Evolutionary conservation across 2,113 vertebrate species (phyloP).

Genomic region (Calypte anna): DNA sequence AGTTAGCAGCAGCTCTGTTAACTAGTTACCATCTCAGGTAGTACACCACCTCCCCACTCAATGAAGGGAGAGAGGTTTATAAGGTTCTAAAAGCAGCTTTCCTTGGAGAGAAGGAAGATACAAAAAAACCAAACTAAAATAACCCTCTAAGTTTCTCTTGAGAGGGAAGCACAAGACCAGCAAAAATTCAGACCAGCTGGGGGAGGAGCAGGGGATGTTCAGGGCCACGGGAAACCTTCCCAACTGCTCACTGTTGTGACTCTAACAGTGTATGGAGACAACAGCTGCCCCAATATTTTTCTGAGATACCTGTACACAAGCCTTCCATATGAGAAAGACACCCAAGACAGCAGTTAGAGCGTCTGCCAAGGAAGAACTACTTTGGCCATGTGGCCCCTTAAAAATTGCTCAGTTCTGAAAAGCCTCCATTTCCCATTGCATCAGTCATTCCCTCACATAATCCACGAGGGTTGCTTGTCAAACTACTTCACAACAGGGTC

Average conservation of each 20-base stretch:
- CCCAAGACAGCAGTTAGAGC: neutral
- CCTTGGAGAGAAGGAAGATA: neutral
- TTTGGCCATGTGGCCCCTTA: neutral
- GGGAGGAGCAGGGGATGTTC: rapidly evolving
- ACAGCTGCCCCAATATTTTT: neutral
- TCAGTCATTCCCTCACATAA: neutral
- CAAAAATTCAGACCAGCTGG: neutral
- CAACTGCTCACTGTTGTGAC: rapidly evolving
- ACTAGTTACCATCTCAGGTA: neutral
- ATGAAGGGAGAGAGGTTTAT: neutral
- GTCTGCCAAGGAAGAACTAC: neutral
- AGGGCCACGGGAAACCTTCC: neutral
- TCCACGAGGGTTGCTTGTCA: rapidly evolving
- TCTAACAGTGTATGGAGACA: rapidly evolving
- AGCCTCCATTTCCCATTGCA: neutral
- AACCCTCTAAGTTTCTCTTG: rapidly evolving
- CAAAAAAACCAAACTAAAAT: neutral
- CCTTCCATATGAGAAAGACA: neutral
- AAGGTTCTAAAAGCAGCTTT: neutral
- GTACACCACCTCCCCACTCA: neutral
- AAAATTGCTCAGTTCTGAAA: neutral
- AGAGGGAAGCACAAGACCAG: neutral
- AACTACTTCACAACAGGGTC: neutral
- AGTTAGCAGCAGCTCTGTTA: neutral
- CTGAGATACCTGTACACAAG: neutral